Evolutionary conservation across 2,888 invertebrate species (phyloP).

Genomic region (Cistogaster globosa): DNA sequence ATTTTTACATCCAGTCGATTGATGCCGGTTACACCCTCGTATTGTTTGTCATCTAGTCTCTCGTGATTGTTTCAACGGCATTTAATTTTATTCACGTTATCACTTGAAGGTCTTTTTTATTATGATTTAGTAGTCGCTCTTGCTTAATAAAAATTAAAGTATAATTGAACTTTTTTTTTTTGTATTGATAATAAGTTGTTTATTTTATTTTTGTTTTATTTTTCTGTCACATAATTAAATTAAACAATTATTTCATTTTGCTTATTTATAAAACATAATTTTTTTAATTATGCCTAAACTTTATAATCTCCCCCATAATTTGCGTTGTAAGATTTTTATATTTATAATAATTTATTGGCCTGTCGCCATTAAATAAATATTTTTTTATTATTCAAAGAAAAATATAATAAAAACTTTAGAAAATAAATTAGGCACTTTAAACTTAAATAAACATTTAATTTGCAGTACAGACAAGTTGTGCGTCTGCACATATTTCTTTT

Average conservation of each 20-base stretch:
- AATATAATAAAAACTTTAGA: neutral
- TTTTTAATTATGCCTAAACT: slow-evolving; percentile 11
- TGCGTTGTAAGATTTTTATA: slow-evolving; percentile 22
- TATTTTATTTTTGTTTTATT: neutral
- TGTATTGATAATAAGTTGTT: slow-evolving; percentile 45
- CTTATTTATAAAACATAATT: slow-evolving; percentile 13
- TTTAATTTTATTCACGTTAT: slow-evolving; percentile 43
- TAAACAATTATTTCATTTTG: slow-evolving; percentile 29
- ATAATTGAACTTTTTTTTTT: slow-evolving; percentile 36
- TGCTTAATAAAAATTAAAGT: slow-evolving; percentile 34
- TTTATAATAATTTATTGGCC: slow-evolving; percentile 26
- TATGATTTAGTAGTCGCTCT: slow-evolving; percentile 15
- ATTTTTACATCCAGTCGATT: no score
- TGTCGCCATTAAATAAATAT: neutral
- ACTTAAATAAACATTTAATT: neutral
- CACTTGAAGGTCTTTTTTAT: slow-evolving; percentile 68
- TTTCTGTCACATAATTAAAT: slow-evolving; percentile 32
- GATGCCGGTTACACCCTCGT: neutral
- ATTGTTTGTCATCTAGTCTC: neutral
- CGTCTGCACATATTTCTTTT: neutral
- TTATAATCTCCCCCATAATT: slow-evolving; percentile 38
- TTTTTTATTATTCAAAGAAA: slow-evolving; percentile 2
- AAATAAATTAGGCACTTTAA: neutral
- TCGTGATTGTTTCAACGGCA: slow-evolving; percentile 22
- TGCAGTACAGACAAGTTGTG: neutral